Evolutionary conservation across 2,888 invertebrate species (phyloP).

Genomic region (Erannis defoliaria): DNA sequence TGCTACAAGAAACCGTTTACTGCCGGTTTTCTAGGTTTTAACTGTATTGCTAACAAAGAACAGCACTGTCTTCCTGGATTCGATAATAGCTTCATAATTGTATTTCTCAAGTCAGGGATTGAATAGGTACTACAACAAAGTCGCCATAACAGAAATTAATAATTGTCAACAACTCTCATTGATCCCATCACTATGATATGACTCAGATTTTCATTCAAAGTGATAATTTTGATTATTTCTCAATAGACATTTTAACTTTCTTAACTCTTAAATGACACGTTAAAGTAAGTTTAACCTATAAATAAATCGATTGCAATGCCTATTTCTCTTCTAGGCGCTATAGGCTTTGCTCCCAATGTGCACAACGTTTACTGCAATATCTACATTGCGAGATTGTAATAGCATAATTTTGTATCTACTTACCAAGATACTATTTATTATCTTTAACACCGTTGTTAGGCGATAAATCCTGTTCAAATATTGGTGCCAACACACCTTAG

Average conservation of each 20-base stretch:
- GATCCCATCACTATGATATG: too few species aligned
- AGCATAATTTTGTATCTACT: conserved; percentile 33
- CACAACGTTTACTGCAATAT: conserved; percentile 40
- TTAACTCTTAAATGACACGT: conserved; percentile 1
- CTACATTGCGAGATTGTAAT: conserved; percentile 32
- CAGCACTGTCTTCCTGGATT: background rate
- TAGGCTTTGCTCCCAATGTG: conserved; percentile 36
- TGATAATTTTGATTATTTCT: background rate
- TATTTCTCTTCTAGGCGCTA: conserved; percentile 19
- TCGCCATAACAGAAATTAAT: too few species aligned
- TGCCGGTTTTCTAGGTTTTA: background rate
- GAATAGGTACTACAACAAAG: too few species aligned
- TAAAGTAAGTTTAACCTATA: conserved; percentile 28
- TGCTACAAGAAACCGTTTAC: conserved; percentile 23
- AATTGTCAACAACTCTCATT: too few species aligned
- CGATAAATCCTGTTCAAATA: conserved; percentile 28
- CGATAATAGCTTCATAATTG: background rate
- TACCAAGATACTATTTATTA: conserved; percentile 25
- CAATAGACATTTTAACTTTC: background rate
- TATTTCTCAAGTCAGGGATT: too few species aligned
- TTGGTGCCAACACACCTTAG: conserved; percentile 23
- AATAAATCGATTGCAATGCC: conserved; percentile 20
- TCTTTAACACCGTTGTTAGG: conserved; percentile 30
- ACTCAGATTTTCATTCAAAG: too few species aligned
- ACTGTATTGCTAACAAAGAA: background rate